Conservation (phyloP, 2,113 vertebrate genomes). For the Rhynchomys soricoides region DNA sequence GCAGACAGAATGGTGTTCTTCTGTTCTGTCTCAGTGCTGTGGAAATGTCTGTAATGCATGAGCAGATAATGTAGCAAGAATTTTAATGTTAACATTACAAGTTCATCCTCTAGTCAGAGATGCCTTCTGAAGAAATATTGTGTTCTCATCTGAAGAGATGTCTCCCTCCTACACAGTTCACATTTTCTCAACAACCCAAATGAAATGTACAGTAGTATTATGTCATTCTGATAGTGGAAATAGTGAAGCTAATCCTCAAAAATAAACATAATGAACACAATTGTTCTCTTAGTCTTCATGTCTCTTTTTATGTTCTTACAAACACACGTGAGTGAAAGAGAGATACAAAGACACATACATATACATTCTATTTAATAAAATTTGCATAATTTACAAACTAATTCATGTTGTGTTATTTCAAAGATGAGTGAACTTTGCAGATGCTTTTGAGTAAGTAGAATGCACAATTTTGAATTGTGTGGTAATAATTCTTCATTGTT, state of each 20-base stretch:
- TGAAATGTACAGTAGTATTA: neutral
- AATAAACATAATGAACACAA: neutral
- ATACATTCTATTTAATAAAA: neutral
- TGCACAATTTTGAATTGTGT: neutral
- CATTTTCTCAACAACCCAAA: neutral
- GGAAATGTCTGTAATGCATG: neutral
- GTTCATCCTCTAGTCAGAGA: neutral
- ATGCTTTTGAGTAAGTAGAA: slow-evolving; percentile 18
- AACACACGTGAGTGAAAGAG: neutral
- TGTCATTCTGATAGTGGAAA: neutral
- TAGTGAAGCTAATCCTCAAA: neutral
- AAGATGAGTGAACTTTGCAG: neutral
- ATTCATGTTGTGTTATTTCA: neutral
- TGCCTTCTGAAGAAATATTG: neutral
- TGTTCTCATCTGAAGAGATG: neutral
- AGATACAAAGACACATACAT: accelerated
- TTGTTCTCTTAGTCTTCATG: neutral
- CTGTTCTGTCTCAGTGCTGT: neutral
- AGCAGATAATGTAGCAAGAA: neutral
- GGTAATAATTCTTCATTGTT: neutral
- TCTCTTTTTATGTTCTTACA: neutral
- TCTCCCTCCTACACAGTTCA: neutral
- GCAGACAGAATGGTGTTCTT: neutral
- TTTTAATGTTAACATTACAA: neutral
- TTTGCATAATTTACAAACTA: neutral